Percentiles rank a stretch among this genome's conserved stretches.
Conservation (phyloP, 2,113 vertebrate genomes). For the Neolamprologus sp. region DNA sequence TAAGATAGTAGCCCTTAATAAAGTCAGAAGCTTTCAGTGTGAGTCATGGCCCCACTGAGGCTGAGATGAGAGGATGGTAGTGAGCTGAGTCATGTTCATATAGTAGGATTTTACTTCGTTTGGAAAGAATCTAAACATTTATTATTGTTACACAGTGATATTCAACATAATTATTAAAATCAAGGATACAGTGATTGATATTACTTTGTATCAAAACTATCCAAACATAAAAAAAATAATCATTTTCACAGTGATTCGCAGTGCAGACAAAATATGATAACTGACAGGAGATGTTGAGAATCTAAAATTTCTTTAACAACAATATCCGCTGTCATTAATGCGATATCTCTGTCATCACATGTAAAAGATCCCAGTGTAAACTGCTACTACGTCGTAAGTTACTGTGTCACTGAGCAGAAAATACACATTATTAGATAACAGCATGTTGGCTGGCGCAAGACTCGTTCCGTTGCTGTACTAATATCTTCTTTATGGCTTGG, state of each 20-base stretch:
- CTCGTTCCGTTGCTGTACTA: not conserved
- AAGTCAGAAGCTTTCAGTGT: not conserved
- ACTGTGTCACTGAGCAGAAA: not conserved
- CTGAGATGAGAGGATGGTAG: not conserved
- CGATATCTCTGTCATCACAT: not conserved
- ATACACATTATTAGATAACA: not conserved
- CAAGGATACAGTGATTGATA: not conserved
- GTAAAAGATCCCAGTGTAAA: not conserved
- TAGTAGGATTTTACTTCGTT: not conserved
- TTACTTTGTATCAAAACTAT: not conserved
- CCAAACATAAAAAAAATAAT: not conserved
- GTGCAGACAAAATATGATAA: not conserved
- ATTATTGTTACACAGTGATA: not conserved
- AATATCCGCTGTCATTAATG: not conserved
- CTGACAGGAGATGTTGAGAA: not conserved
- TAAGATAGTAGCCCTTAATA: not conserved
- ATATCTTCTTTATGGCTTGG: constrained; percentile 6
- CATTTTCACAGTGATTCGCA: not conserved
- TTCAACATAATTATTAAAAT: not conserved
- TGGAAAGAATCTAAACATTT: not conserved
- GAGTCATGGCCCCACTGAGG: not conserved
- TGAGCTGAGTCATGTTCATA: constrained; percentile 26
- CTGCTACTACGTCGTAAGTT: not conserved
- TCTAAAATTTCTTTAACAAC: not conserved
- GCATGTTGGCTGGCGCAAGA: not conserved